Conservation (phyloP, 1,140 invertebrate species). For the Drosophila elegans region DNA sequence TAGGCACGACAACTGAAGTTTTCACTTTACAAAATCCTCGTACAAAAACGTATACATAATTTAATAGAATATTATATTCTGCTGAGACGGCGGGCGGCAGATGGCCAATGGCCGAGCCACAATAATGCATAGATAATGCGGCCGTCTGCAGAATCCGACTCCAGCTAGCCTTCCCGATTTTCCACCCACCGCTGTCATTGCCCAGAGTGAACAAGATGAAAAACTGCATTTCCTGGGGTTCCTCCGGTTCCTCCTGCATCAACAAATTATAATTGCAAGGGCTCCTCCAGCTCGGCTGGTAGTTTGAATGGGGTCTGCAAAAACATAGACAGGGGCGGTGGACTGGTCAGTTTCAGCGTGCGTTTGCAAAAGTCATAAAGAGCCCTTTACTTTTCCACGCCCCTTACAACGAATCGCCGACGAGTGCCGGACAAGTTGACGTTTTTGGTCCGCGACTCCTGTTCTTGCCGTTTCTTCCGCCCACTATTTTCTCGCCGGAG, state of each 20-base stretch:
- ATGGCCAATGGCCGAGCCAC: constrained; percentile 36
- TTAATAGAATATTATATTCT: constrained; percentile 62
- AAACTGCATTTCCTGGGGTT: constrained; percentile 37
- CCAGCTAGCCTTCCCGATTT: constrained; percentile 10
- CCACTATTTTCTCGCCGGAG: constrained; percentile 15
- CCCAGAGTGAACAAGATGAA: constrained; percentile 6
- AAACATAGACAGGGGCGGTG: too few relatives aligned
- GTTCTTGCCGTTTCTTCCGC: constrained; percentile 3
- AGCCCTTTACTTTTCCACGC: constrained; percentile 13
- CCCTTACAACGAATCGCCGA: constrained; percentile 20
- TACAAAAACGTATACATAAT: constrained; percentile 57
- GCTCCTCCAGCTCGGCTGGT: constrained; percentile 3
- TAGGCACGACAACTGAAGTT: constrained; percentile 16
- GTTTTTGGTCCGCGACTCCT: constrained; percentile 36
- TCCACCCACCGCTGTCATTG: not conserved
- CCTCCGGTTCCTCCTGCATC: constrained; percentile 37
- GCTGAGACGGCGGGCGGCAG: constrained; percentile 40
- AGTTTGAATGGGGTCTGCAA: not conserved
- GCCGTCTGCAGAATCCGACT: constrained; percentile 10
- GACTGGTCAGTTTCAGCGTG: constrained; percentile 47
- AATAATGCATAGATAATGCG: constrained; percentile 58
- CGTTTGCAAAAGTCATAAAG: constrained; percentile 61
- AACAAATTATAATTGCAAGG: constrained; percentile 67
- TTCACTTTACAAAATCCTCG: constrained; percentile 29
- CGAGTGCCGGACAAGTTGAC: constrained; percentile 61